Evolutionary conservation across 2,113 vertebrate genomes (phyloP), one percentile per base, ranked within the genome.

Genomic region (Calidris pugnax): DNA sequence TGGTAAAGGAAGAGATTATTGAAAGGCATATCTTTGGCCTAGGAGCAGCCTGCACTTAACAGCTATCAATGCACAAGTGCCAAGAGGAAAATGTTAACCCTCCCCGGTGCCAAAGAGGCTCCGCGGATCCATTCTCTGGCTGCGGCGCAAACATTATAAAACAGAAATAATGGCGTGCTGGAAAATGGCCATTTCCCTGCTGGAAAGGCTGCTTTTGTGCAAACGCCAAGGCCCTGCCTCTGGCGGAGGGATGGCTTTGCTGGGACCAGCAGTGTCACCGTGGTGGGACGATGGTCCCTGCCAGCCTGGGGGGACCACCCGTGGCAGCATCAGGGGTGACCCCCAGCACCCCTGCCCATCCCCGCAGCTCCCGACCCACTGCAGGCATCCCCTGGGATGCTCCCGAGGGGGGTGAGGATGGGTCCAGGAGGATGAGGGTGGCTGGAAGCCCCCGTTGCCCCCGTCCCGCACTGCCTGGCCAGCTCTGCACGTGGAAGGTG

Each of bases 101-200:
- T 84, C 86, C 95, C 89, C 8, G 63, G 56, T 67, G 92, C 92
- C 89, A 84, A 75, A 22, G 92, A 80, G 82, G 14, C 77, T 89
- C 86, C 2, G 17, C 4, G 63, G 92, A 67, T 80, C 89, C 77
- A 16, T 76, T 66, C 67, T 26, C 64, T 76, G 92, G 72, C 89
- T 10, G 37, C 85, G 1, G 90, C 1, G 45, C 48, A 28, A 28
- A 4, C 6, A 3, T 32, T 89, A 51, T 69, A 74, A 86, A 92
- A 47, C 5, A 47, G 73, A 19, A 89, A 75, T 75, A 79, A 89
- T 51, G 82, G 92, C 43, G 17, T 6, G 30, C 30, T 94, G 95
- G 92, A 57, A 72, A 63, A n/a, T 1, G 63, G 89, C 85, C 92
- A 47, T 32, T n/a, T 37, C 22, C 1, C 89, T 69, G 80, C 85